phyloP scores from a whole-genome alignment of 2,888 invertebrate genomes.

The Capitulum mitella region DNA sequence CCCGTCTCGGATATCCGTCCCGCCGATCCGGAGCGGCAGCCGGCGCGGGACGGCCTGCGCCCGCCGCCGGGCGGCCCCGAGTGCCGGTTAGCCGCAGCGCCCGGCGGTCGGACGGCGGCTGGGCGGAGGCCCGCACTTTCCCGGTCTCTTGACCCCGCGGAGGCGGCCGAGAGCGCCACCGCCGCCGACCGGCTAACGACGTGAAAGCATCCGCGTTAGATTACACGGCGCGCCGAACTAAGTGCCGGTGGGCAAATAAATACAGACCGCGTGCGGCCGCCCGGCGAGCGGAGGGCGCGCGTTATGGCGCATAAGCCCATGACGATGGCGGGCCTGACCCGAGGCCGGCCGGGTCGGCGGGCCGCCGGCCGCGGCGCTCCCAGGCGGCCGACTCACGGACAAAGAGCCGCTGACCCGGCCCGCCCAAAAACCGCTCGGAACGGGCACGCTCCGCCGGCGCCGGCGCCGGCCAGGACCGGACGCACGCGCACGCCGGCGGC shows the following conservation, averaged over 20 bases:
- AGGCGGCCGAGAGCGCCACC: not conserved
- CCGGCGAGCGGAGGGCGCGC: not conserved
- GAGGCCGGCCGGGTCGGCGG: not conserved
- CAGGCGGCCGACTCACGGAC: not conserved
- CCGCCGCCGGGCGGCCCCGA: not conserved
- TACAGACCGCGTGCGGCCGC: not conserved
- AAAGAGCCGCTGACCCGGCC: not conserved
- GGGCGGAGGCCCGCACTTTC: not conserved
- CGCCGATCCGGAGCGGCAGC: too few species aligned
- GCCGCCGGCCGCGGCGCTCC: not conserved
- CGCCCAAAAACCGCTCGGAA: constrained; percentile 26
- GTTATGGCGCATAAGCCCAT: not conserved
- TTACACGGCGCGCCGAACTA: not conserved
- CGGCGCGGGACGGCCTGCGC: too few species aligned
- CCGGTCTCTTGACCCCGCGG: not conserved
- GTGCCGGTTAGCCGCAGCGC: not conserved
- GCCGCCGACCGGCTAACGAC: not conserved
- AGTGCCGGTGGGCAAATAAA: not conserved
- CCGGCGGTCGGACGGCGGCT: not conserved
- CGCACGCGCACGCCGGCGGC: not conserved
- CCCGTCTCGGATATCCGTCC: too few species aligned
- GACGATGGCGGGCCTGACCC: not conserved
- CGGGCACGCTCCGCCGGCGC: not conserved
- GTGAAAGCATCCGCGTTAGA: not conserved
- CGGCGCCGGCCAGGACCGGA: not conserved